Evolutionary conservation across 2,113 vertebrate genomes (phyloP).

Genomic region (Trachemys scripta): DNA sequence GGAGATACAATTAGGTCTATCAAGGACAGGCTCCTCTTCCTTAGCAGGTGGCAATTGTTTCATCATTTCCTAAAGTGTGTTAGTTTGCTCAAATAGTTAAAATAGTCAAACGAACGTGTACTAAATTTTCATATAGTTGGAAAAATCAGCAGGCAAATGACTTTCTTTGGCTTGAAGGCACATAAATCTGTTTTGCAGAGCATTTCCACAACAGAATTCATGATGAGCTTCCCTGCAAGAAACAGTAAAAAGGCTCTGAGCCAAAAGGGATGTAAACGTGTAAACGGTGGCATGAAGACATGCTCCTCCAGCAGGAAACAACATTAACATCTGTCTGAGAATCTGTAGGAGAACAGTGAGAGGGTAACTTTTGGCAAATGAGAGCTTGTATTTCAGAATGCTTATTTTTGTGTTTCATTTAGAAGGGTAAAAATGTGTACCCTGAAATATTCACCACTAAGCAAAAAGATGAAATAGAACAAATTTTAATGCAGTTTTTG

Average conservation of each 20-base stretch:
- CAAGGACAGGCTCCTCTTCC: neutral
- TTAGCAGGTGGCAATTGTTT: slow-evolving; percentile 42
- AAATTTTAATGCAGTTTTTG: neutral
- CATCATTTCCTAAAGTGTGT: slow-evolving; percentile 7
- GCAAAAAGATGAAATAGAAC: accelerated
- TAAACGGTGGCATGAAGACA: slow-evolving; percentile 20
- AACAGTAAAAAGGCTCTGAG: neutral
- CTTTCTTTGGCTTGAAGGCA: slow-evolving; percentile 45
- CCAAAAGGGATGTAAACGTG: slow-evolving; percentile 27
- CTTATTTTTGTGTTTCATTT: neutral
- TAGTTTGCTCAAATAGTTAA: slow-evolving; percentile 33
- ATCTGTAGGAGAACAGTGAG: slow-evolving; percentile 2
- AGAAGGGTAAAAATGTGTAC: neutral
- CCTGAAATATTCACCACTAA: neutral
- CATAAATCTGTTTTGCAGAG: neutral
- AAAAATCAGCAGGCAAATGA: slow-evolving; percentile 34
- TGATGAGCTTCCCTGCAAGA: slow-evolving; percentile 31
- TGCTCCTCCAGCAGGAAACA: neutral
- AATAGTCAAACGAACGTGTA: slow-evolving; percentile 4
- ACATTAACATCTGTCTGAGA: slow-evolving; percentile 31
- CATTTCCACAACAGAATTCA: slow-evolving; percentile 20
- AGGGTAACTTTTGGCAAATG: neutral
- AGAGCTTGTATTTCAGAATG: neutral
- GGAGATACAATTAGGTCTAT: neutral
- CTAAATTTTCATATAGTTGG: slow-evolving; percentile 16